Percentiles rank a stretch among this genome's conserved stretches.
These are phyloP conservation scores for Thunnus maccoyii DNA, from an alignment of 2,113 vertebrate species.

Conservation along the genomic window DNA sequence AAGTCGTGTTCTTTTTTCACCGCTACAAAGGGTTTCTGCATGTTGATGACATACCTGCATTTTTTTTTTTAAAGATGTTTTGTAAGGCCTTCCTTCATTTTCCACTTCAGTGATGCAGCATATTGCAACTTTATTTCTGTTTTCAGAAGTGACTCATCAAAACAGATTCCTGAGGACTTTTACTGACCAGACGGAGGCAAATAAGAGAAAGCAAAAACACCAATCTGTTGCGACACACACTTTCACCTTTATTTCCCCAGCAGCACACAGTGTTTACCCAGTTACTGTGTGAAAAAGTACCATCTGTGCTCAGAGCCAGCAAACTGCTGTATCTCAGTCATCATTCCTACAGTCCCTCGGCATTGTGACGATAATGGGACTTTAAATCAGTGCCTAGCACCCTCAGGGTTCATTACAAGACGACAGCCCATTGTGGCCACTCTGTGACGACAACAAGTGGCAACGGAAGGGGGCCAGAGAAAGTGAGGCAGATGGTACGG, in stretches of 20 bases:
- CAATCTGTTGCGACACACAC: constrained; percentile 50
- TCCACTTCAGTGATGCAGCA: constrained; percentile 70
- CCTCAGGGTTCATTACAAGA: constrained; percentile 73
- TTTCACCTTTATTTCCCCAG: constrained; percentile 56
- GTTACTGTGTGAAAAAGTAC: constrained; percentile 66
- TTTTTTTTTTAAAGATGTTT: constrained; percentile 23
- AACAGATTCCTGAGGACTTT: constrained; percentile 50
- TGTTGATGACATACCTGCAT: constrained; percentile 41
- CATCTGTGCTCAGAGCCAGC: constrained; percentile 75
- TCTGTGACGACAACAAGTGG: constrained; percentile 59
- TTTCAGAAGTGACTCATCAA: constrained; percentile 51
- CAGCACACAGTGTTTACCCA: constrained; percentile 51
- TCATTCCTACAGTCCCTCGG: constrained; percentile 66
- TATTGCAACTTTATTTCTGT: constrained; percentile 55
- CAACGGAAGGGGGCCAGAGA: constrained; percentile 38
- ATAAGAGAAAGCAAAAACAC: constrained; percentile 39
- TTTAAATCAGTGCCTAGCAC: constrained; percentile 81
- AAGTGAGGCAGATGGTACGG: constrained; percentile 74
- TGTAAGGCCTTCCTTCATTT: constrained; percentile 69
- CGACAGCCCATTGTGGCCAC: constrained; percentile 72
- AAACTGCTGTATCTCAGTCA: constrained; percentile 50
- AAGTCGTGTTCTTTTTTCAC: constrained; percentile 56
- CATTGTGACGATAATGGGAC: constrained; percentile 75
- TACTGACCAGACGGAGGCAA: constrained; percentile 61
- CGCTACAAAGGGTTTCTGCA: constrained; percentile 23